phyloP scores from a whole-genome alignment of 2,797 vertebrate genomes.

The Pteropus rufus region DNA sequence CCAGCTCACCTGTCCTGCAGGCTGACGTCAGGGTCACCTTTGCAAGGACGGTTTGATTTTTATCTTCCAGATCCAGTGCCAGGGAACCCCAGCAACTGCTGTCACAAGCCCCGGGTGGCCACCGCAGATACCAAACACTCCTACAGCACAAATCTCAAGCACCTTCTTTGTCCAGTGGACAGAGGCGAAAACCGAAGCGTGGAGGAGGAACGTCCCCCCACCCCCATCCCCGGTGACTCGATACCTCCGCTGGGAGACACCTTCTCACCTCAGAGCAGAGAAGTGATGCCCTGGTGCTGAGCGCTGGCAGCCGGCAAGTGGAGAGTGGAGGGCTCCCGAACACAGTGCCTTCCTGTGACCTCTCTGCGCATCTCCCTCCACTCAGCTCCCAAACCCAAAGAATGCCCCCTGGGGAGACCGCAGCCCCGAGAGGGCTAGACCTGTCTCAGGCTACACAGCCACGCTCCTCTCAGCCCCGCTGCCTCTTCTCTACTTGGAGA shows the following conservation, averaged over 20 bases:
- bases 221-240: background rate
- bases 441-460: background rate
- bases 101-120: rapidly evolving
- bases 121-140: background rate
- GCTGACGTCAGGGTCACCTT: constrained; percentile 72
- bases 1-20: constrained; percentile 52
- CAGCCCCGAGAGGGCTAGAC: background rate
- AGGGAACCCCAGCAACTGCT: background rate
- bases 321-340: background rate
- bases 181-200: background rate
- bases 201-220: background rate
- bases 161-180: background rate
- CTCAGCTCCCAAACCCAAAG: background rate
- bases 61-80: background rate
- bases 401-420: rapidly evolving
- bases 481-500: background rate
- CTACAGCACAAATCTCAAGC: background rate
- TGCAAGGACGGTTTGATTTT: constrained; percentile 49
- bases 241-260: background rate
- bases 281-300: background rate
- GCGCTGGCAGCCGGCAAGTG: background rate
- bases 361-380: background rate
- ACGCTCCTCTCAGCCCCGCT: background rate
- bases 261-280: background rate
- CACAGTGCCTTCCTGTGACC: background rate